A percentile compares a stretch with the other conserved stretches of the same genome.
These are phyloP conservation scores for Eupithecia insigniata DNA, from an alignment of 2,888 invertebrate species.

Conservation along the genomic window DNA sequence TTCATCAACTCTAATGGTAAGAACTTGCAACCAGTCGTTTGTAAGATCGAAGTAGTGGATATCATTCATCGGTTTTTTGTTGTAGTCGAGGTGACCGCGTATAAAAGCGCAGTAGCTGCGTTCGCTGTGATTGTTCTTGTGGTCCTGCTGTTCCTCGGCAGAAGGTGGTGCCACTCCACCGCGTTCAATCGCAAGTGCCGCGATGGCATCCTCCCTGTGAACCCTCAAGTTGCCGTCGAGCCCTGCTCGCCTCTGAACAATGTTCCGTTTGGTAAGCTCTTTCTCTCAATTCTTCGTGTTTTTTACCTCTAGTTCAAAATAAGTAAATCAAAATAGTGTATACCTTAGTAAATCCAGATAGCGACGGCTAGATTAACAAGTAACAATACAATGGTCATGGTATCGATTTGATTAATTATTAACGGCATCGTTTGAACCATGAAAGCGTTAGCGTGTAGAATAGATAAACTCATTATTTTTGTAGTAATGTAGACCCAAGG, in stretches of 20 bases:
- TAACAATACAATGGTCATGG: conserved; percentile 13
- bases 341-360: background rate
- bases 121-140: conserved; percentile 92
- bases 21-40: background rate
- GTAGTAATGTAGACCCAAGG: conserved; percentile 59
- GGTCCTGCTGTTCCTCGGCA: conserved; percentile 93
- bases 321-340: background rate
- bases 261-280: conserved; percentile 74
- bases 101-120: conserved; percentile 93
- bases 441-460: conserved; percentile 50
- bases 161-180: conserved; percentile 85
- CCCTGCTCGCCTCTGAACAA: conserved; percentile 67
- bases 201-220: conserved; percentile 78
- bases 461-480: conserved; percentile 52
- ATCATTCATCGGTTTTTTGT: conserved; percentile 22
- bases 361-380: conserved; percentile 10
- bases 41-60: background rate
- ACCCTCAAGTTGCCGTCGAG: conserved; percentile 64
- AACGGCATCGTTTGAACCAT: conserved; percentile 43
- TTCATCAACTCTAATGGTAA: conserved; percentile 77
- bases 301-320: background rate
- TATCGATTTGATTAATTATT: conserved; percentile 47
- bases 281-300: conserved; percentile 3
- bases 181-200: conserved; percentile 72
- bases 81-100: conserved; percentile 92